Conservation (phyloP, 2,113 vertebrate species). For the Suncus etruscus region DNA sequence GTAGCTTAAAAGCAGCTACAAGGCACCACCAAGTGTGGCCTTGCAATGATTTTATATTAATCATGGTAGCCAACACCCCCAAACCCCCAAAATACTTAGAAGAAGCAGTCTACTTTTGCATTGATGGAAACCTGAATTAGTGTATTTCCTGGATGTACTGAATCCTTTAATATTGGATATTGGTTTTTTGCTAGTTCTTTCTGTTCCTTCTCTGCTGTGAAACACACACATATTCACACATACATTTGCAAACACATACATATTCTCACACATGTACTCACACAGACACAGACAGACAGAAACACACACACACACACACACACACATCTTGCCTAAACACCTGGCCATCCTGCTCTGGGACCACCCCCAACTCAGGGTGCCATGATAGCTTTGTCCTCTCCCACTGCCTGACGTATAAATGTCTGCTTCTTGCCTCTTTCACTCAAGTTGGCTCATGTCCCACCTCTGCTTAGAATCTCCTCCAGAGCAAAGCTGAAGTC, state of each 20-base stretch:
- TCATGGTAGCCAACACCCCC: neutral
- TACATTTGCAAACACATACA: too few species aligned
- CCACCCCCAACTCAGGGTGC: neutral
- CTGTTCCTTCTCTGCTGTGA: neutral
- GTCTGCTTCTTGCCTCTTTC: neutral
- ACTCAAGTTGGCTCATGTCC: neutral
- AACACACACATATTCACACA: neutral
- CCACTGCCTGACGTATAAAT: neutral
- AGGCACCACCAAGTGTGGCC: too few species aligned
- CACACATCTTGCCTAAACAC: neutral
- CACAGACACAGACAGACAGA: too few species aligned
- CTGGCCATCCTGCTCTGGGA: neutral
- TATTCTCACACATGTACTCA: too few species aligned
- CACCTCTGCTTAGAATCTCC: neutral
- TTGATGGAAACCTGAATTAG: neutral
- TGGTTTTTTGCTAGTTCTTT: slow-evolving; percentile 5
- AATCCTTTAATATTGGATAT: neutral
- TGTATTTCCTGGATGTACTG: neutral
- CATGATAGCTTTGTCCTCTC: accelerated
- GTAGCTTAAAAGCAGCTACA: too few species aligned
- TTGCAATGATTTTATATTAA: neutral
- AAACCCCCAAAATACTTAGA: neutral
- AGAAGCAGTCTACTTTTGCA: neutral
- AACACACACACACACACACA: too few species aligned
- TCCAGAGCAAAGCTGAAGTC: neutral